These are phyloP conservation scores for Pygoscelis adeliae DNA, from an alignment of 2,113 vertebrate genomes.

Conservation along the genomic window DNA sequence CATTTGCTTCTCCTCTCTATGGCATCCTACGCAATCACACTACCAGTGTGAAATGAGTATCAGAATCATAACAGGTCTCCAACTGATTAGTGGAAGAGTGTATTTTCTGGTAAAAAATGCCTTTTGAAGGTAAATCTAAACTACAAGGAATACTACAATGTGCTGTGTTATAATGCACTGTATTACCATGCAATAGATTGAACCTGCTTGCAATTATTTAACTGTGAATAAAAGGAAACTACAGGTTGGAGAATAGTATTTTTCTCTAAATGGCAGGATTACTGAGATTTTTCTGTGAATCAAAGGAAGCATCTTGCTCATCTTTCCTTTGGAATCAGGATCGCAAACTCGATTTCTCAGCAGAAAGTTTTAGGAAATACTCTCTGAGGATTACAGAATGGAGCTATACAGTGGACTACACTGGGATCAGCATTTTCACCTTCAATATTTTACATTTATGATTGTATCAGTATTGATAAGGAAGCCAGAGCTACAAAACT, in stretches of 20 bases:
- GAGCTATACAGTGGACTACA: not conserved
- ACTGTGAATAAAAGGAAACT: not conserved
- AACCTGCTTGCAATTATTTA: not conserved
- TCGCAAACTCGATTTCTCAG: not conserved
- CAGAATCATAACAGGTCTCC: not conserved
- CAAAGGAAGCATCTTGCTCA: not conserved
- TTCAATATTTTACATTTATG: not conserved
- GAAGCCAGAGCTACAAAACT: not conserved
- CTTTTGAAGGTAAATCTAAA: not conserved
- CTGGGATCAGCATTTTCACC: not conserved
- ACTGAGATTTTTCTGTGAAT: not conserved
- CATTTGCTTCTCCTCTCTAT: not conserved
- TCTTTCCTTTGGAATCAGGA: not conserved
- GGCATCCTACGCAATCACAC: not conserved
- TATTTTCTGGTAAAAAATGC: not conserved
- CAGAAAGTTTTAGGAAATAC: not conserved
- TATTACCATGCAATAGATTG: not conserved
- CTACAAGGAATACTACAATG: not conserved
- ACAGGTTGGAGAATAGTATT: not conserved
- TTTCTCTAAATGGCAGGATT: not conserved
- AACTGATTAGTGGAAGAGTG: not conserved
- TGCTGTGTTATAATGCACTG: not conserved
- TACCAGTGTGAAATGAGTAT: not conserved
- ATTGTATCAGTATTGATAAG: not conserved
- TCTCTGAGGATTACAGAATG: not conserved